A percentile compares a stretch with the other conserved stretches of the same genome.
Evolutionary conservation across 2,797 vertebrate genomes (phyloP).

Genomic region (Sebastes melanostomus): DNA sequence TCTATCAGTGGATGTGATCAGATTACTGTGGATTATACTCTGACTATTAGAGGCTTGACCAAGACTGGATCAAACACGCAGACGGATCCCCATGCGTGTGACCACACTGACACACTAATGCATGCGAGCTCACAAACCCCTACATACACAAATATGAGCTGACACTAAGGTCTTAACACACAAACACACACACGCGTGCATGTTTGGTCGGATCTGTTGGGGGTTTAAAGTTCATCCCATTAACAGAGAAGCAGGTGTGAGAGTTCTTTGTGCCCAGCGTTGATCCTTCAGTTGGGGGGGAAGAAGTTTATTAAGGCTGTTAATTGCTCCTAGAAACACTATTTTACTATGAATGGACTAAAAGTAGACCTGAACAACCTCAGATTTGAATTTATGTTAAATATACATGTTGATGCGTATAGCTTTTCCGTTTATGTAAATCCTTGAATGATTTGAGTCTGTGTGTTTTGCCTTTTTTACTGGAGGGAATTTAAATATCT

Average conservation of each 20-base stretch:
- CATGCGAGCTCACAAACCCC: constrained; percentile 21
- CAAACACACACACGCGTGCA: neutral
- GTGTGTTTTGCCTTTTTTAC: neutral
- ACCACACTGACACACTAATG: constrained; percentile 33
- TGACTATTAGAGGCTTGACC: constrained; percentile 42
- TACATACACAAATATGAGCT: constrained; percentile 41
- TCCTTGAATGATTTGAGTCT: neutral
- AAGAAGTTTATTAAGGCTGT: neutral
- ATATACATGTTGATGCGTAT: neutral
- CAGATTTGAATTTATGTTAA: neutral
- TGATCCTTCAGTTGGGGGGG: constrained; percentile 8
- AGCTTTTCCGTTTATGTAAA: neutral
- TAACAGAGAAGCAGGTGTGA: constrained; percentile 47
- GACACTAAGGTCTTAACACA: constrained; percentile 16
- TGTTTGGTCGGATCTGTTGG: constrained; percentile 13
- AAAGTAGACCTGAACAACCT: neutral
- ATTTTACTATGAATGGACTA: neutral
- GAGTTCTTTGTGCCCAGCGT: neutral
- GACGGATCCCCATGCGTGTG: constrained; percentile 3
- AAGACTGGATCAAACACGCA: constrained; percentile 9
- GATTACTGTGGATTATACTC: constrained; percentile 72
- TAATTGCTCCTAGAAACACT: neutral
- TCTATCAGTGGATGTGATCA: constrained; percentile 70
- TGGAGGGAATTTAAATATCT: neutral
- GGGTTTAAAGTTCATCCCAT: constrained; percentile 48